Evolutionary conservation across 2,113 vertebrate species (phyloP).

Genomic region (Megaleporinus macrocephalus): DNA sequence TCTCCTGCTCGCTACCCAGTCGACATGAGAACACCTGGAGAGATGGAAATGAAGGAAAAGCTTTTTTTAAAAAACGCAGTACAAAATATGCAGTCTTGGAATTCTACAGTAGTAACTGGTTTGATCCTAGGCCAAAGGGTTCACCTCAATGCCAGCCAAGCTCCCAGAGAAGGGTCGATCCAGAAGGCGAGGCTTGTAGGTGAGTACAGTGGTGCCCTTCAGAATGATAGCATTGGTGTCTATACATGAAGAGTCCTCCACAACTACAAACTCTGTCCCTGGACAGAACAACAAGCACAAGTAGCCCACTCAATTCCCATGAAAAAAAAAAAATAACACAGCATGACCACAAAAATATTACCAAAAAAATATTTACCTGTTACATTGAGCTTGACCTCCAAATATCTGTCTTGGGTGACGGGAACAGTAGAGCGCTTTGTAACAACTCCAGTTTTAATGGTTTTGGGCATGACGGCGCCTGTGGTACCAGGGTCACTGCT

Average conservation of each 20-base stretch:
- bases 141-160: constrained; percentile 94
- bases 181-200: constrained; percentile 91
- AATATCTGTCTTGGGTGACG: constrained; percentile 81
- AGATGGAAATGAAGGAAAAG: not conserved
- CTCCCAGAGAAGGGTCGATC: constrained; percentile 96
- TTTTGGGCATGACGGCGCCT: constrained; percentile 82
- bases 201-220: constrained; percentile 97
- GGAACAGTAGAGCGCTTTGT: constrained; percentile 92
- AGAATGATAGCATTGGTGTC: constrained; percentile 94
- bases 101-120: not conserved
- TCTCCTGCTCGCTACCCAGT: constrained; percentile 93
- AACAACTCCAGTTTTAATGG: constrained; percentile 92
- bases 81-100: not conserved
- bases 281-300: constrained; percentile 32
- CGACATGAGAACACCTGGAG: constrained; percentile 93
- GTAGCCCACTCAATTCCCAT: not conserved
- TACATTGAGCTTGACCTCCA: constrained; percentile 95
- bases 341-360: not conserved
- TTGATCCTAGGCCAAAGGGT: not conserved
- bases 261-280: constrained; percentile 98
- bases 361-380: constrained; percentile 81
- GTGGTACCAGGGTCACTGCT: constrained; percentile 63
- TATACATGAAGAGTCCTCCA: constrained; percentile 90
- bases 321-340: not conserved
- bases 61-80: not conserved